Evolutionary conservation across 2,113 vertebrate genomes (phyloP), one percentile per base, ranked within the genome.

Genomic region (Litocranius walleri): DNA sequence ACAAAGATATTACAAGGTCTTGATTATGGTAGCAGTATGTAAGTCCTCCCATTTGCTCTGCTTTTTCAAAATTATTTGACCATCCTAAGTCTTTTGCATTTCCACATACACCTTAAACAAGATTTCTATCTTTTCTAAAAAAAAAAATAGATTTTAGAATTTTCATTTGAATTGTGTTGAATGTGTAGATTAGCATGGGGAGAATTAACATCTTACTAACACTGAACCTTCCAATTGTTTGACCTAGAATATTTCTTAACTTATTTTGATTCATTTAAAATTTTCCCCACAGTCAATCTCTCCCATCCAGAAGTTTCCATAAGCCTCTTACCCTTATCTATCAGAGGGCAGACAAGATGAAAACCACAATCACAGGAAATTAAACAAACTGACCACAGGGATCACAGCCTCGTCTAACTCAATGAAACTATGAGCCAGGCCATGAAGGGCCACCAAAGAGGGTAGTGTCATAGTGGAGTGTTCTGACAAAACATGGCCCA

Each of bases 381-480:
- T 17, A 33, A 33, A 30, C 30, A n/a, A 64, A n/a, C 7, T 33
- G 62, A 64, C 62, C 30, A 64, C 62, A 64, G 3, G 62, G 15
- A 33, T 16, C 62, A 64, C 62, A 33, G 62, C 15, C 30, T 64
- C 4, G 7, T 64, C 62, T 64, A 33, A 33, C 62, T 33, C 62
- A 64, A 1, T 64, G 62, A 64, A 64, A 64, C 62, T 33, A 7
- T 62, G 30, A 16, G 2, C 62, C 62, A n/a, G 19, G 33, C 3
- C 64, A 67, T 67, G 14, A 4, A n/a, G 33, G 64, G 33, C 8
- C 33, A 67, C 64, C 64, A 33, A 67, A 19, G 33, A 36, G 17
- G 8, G 16, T 36, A 0, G 7, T 7, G 16, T 67, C 2, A 10
- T 19, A n/a, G 64, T n/a, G 16, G 16, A n/a, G 64, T 21, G 64